Percentiles rank a stretch among this genome's conserved stretches.
Conservation (phyloP, 2,888 invertebrate species). For the Kuschelorhynchus macadamiae region DNA sequence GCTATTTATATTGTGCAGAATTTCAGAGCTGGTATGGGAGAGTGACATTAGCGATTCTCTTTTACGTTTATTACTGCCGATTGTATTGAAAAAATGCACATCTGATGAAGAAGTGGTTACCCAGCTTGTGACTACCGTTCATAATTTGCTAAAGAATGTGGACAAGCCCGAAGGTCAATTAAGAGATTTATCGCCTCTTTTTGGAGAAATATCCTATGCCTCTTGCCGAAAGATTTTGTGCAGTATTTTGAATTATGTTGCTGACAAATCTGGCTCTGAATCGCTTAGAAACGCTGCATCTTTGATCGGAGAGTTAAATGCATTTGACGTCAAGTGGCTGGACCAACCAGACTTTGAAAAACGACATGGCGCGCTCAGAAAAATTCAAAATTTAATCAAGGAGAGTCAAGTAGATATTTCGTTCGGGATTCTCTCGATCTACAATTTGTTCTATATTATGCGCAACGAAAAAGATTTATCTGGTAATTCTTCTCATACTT, state of each 20-base stretch:
- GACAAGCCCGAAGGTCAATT: slow-evolving; percentile 77
- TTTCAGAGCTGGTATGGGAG: slow-evolving; percentile 82
- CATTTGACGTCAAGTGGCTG: slow-evolving; percentile 89
- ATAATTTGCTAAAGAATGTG: slow-evolving; percentile 82
- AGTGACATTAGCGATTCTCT: slow-evolving; percentile 78
- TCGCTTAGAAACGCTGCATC: slow-evolving; percentile 68
- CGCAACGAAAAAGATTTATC: slow-evolving; percentile 87
- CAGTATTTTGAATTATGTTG: slow-evolving; percentile 74
- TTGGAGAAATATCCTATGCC: slow-evolving; percentile 77
- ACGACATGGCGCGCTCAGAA: slow-evolving; percentile 83
- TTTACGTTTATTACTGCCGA: slow-evolving; percentile 79
- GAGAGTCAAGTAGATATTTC: slow-evolving; percentile 72
- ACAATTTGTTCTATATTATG: slow-evolving; percentile 87
- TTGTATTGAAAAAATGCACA: slow-evolving; percentile 76
- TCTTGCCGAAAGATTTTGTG: slow-evolving; percentile 80
- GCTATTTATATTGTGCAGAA: slow-evolving; percentile 80
- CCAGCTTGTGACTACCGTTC: slow-evolving; percentile 80
- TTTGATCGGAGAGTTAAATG: slow-evolving; percentile 81
- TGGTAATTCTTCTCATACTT: slow-evolving; percentile 82
- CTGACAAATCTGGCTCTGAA: slow-evolving; percentile 69
- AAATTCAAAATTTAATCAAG: slow-evolving; percentile 72
- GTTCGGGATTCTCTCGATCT: slow-evolving; percentile 80
- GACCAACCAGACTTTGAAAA: slow-evolving; percentile 94
- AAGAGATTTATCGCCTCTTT: slow-evolving; percentile 79
- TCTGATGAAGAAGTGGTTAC: slow-evolving; percentile 79